Conservation (phyloP, 2,113 vertebrate genomes). For the Xiphophorus couchianus region DNA sequence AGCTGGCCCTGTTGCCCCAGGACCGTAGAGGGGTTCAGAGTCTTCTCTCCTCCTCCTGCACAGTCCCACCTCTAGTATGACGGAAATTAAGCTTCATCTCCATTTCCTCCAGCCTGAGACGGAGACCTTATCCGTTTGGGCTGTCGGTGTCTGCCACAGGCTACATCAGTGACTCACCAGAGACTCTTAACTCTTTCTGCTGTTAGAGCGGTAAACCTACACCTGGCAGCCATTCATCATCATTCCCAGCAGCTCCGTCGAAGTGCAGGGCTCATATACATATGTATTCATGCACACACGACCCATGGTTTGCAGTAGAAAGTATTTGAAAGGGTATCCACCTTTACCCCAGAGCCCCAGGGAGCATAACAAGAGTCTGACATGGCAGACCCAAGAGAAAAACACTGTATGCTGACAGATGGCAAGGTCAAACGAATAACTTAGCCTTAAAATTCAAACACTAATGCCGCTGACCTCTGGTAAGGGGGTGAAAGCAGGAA, state of each 20-base stretch:
- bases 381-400: constrained; percentile 51
- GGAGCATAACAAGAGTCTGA: constrained; percentile 58
- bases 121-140: constrained; percentile 37
- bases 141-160: constrained; percentile 57
- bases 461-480: constrained; percentile 43
- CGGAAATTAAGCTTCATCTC: constrained; percentile 75
- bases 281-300: constrained; percentile 30
- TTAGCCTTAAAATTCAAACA: constrained; percentile 50
- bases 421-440: constrained; percentile 57
- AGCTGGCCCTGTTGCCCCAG: constrained; percentile 34
- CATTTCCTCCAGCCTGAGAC: constrained; percentile 58
- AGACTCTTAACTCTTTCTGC: constrained; percentile 62
- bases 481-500: constrained; percentile 12
- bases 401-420: constrained; percentile 55
- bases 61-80: constrained; percentile 53
- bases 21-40: constrained; percentile 24
- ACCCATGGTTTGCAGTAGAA: constrained; percentile 30
- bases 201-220: constrained; percentile 33
- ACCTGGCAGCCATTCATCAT: constrained; percentile 75
- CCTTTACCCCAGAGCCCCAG: constrained; percentile 51
- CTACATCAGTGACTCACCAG: constrained; percentile 36
- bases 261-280: constrained; percentile 29
- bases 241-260: constrained; percentile 43
- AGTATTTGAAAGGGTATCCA: constrained; percentile 61
- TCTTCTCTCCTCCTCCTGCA: constrained; percentile 2